Evolutionary conservation across 2,888 invertebrate species (phyloP), one percentile per base, ranked within the genome.

Genomic region (Morpho helenor): DNA sequence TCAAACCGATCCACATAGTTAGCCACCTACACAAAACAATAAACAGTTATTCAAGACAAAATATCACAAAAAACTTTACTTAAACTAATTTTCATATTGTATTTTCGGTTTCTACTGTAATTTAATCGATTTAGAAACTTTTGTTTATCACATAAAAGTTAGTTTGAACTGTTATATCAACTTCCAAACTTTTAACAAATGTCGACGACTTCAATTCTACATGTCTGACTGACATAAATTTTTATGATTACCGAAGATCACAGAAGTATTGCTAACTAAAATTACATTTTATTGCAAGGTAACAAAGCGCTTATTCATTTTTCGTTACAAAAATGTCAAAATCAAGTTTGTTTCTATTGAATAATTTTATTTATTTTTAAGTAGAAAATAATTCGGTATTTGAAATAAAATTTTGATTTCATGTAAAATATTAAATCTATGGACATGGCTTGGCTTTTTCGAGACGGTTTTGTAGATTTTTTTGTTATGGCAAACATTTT

Each of bases 21-120:
- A 82, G 84, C 84, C 87, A 90, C 88, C 88, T 88, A 90, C 88
- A 86, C 86, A 79, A 80, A 80, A 83, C 80, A 79, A 82, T 79
- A 80, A 81, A 88, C 87, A 87, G 87, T 88, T 87, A 86, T 76
- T 74, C 70, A 73, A 68, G 65, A 68, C 68, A 67, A 73, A 72
- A 73, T 70, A 74, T 71, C 65, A 72, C 72, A 65, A 72, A 77
- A 73, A 70, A 73, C 55, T 66, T 66, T 45, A 46, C 8, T 54
- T n/a, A 60, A 60, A 66, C 61, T 63, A 70, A 64, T 68, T 70
- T 62, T 61, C 22, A 16, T 39, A 44, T 43, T 22, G 46, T 54
- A 55, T 52, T 10, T 9, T 55, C 7, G 39, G 43, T 46, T 57
- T 41, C 43, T 50, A 55, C 22, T 7, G 54, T n/a, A 16, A 55